phyloP scores from a whole-genome alignment of 2,888 invertebrate genomes.

The Eurytoma adleriae region DNA sequence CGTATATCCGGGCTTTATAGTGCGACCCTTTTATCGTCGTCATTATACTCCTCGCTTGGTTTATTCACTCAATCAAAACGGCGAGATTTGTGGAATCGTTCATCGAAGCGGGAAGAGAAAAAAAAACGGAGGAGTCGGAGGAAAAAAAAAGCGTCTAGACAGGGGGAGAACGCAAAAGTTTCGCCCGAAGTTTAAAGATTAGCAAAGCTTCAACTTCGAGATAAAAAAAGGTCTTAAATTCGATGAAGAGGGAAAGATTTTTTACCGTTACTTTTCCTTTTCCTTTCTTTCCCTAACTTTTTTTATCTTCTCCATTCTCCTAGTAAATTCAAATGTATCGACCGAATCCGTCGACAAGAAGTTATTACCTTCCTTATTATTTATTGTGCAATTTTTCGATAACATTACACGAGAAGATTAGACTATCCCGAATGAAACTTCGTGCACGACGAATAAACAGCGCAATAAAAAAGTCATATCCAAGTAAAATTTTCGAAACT shows the following conservation, averaged over 20 bases:
- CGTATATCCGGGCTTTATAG: constrained; percentile 23
- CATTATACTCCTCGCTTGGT: constrained; percentile 31
- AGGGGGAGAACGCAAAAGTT: constrained; percentile 58
- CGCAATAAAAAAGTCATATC: neutral
- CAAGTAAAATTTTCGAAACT: neutral
- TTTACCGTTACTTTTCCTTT: neutral
- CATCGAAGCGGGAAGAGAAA: neutral
- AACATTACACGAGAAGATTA: too few relatives aligned
- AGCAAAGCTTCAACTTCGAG: constrained; percentile 51
- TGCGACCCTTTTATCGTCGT: constrained; percentile 43
- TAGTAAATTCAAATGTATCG: too few relatives aligned
- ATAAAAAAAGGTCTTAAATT: constrained; percentile 23
- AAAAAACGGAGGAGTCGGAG: neutral
- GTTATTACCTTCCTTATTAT: too few relatives aligned
- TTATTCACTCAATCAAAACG: constrained; percentile 21
- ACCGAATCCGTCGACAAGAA: too few relatives aligned
- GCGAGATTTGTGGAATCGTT: constrained; percentile 1
- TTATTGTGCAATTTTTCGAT: too few relatives aligned
- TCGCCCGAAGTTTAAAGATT: constrained; percentile 66
- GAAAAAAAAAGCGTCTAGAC: constrained; percentile 48
- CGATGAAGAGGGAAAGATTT: neutral
- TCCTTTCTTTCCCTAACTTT: neutral
- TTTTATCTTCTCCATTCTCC: neutral
- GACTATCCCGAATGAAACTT: too few relatives aligned
- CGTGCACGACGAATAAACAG: too few relatives aligned